Conservation (phyloP, 2,113 vertebrate genomes). For the Prunella fulvescens region DNA sequence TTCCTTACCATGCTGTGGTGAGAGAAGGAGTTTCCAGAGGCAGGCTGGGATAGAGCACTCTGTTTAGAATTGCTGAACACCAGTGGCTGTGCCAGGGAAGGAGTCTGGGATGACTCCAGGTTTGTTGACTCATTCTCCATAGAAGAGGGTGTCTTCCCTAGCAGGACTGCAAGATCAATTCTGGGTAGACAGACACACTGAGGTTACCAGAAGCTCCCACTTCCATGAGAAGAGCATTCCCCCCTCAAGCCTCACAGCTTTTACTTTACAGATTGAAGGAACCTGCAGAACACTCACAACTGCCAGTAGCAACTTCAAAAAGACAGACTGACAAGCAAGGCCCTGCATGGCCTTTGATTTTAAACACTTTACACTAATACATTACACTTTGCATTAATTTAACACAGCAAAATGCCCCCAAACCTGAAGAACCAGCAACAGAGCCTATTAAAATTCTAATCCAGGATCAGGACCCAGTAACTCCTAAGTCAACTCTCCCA, state of each 20-base stretch:
- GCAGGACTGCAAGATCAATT: conserved; percentile 93
- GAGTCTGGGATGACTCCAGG: conserved; percentile 83
- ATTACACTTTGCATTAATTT: background rate
- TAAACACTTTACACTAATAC: background rate
- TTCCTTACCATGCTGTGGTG: conserved; percentile 93
- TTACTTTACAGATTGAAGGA: background rate
- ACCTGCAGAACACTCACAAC: background rate
- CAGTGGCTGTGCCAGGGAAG: conserved; percentile 88
- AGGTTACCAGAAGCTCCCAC: background rate
- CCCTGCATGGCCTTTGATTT: background rate
- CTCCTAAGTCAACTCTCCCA: background rate
- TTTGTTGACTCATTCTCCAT: conserved; percentile 85
- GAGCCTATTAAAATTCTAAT: background rate
- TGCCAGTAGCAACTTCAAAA: background rate
- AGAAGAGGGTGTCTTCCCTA: conserved; percentile 93
- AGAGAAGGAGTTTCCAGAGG: conserved; percentile 80
- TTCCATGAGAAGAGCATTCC: background rate
- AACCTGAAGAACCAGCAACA: background rate
- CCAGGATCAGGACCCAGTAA: background rate
- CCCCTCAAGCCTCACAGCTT: background rate
- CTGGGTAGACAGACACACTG: conserved; percentile 51
- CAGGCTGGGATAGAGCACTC: conserved; percentile 82
- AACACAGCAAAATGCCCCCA: background rate
- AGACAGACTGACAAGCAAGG: background rate
- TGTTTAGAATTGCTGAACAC: conserved; percentile 99